Evolutionary conservation across 2,113 vertebrate species (phyloP).

Genomic region (Caloenas nicobarica): DNA sequence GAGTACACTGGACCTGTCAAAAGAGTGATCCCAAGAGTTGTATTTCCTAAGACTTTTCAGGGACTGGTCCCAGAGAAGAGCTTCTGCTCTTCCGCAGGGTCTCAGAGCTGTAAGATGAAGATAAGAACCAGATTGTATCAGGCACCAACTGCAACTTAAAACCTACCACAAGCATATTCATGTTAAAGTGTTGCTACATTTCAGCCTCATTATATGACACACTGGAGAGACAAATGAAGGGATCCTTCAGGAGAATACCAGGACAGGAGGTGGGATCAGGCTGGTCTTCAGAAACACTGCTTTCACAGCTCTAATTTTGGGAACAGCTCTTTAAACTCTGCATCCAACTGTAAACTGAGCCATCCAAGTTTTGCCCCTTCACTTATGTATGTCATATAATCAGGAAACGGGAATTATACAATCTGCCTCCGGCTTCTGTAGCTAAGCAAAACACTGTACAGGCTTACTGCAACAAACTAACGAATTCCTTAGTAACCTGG

Average conservation of each 20-base stretch:
- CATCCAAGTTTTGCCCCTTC: constrained; percentile 1
- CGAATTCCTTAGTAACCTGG: constrained; percentile 63
- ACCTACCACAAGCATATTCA: accelerated
- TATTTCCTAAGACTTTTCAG: background rate
- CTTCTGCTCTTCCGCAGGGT: background rate
- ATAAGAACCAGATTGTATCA: background rate
- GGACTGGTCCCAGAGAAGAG: background rate
- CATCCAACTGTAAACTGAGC: background rate
- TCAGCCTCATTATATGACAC: background rate
- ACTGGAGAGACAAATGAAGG: background rate
- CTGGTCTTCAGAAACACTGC: background rate
- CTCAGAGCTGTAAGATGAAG: background rate
- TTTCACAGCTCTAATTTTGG: background rate
- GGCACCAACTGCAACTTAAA: background rate
- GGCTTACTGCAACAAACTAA: constrained; percentile 45
- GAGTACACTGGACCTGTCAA: background rate
- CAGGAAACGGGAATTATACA: constrained; percentile 55
- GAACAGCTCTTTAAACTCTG: background rate
- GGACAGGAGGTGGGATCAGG: background rate
- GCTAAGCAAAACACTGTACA: constrained; percentile 57
- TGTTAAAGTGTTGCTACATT: background rate
- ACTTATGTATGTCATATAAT: constrained; percentile 1
- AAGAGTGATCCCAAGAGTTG: background rate
- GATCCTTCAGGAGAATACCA: background rate
- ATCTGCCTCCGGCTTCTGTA: constrained; percentile 53